Conservation (phyloP, 2,113 vertebrate genomes). For the Cheirogaleus medius region DNA sequence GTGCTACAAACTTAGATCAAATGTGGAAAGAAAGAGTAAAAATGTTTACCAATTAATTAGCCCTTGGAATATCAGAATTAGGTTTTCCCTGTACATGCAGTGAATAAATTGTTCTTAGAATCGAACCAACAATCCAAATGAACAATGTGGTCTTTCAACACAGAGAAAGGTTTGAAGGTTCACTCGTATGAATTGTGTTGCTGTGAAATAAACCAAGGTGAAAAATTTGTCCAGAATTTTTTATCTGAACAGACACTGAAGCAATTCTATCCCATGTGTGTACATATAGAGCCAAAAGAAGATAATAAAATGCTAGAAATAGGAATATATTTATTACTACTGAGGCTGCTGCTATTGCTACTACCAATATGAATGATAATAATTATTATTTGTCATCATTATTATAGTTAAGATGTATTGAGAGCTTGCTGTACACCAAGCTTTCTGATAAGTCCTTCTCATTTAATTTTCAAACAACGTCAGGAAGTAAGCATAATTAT, state of each 20-base stretch:
- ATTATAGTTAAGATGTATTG: not conserved
- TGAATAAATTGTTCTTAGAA: slow-evolving; percentile 7
- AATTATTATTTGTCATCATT: not conserved
- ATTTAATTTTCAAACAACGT: slow-evolving; percentile 7
- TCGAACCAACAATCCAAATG: not conserved
- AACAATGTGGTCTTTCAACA: not conserved
- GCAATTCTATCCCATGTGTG: not conserved
- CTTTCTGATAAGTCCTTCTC: not conserved
- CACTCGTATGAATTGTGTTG: not conserved
- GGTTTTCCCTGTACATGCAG: not conserved
- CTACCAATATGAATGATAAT: not conserved
- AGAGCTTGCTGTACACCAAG: not conserved
- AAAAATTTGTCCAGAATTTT: slow-evolving; percentile 28
- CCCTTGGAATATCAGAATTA: slow-evolving; percentile 8
- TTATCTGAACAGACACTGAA: not conserved
- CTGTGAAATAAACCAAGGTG: slow-evolving; percentile 13
- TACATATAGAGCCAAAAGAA: not conserved
- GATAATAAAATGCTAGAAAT: not conserved
- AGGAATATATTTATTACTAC: not conserved
- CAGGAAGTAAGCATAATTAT: not conserved
- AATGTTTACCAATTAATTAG: slow-evolving; percentile 25
- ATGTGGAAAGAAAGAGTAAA: slow-evolving; percentile 32
- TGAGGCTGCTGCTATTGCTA: not conserved
- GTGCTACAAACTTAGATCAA: not conserved
- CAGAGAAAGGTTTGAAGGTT: slow-evolving; percentile 1